A percentile compares a stretch with the other conserved stretches of the same genome.
phyloP scores from a whole-genome alignment of 53 echinoderm and acorn worm species.

The Apostichopus leukothele region DNA sequence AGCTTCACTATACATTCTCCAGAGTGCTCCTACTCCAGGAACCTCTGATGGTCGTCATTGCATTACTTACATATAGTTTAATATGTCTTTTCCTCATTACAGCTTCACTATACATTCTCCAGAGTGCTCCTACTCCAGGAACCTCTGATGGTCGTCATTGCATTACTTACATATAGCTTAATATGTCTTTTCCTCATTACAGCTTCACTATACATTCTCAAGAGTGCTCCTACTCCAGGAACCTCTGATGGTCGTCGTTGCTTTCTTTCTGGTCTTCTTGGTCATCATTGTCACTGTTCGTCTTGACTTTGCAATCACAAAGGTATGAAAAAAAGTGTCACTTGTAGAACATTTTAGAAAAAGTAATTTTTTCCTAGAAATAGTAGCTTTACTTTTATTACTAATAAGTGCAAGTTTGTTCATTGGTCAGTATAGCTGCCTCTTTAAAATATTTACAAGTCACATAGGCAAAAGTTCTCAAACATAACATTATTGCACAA shows the following conservation, averaged over 20 bases:
- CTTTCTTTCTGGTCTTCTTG: conserved; percentile 87
- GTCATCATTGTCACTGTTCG: conserved; percentile 86
- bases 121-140: conserved; percentile 92
- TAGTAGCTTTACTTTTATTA: too few relatives aligned
- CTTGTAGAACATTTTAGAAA: too few relatives aligned
- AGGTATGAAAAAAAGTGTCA: conserved; percentile 54
- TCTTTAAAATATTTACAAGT: too few relatives aligned
- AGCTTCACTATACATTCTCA: conserved; percentile 93
- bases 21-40: conserved; percentile 92
- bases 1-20: conserved; percentile 84
- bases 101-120: conserved; percentile 66
- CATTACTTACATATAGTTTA: too few relatives aligned
- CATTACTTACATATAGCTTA: conserved; percentile 38
- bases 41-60: conserved; percentile 58
- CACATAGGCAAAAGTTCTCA: too few relatives aligned
- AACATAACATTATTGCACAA: too few relatives aligned
- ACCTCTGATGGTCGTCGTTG: conserved; percentile 87
- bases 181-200: neutral
- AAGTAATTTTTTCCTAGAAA: too few relatives aligned
- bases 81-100: too few relatives aligned
- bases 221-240: conserved; percentile 92
- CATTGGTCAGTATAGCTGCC: too few relatives aligned
- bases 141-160: conserved; percentile 86
- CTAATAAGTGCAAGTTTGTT: too few relatives aligned
- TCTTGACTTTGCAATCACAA: conserved; percentile 95